phyloP scores from a whole-genome alignment of 2,888 invertebrate genomes.

The Portevinia maculata region DNA sequence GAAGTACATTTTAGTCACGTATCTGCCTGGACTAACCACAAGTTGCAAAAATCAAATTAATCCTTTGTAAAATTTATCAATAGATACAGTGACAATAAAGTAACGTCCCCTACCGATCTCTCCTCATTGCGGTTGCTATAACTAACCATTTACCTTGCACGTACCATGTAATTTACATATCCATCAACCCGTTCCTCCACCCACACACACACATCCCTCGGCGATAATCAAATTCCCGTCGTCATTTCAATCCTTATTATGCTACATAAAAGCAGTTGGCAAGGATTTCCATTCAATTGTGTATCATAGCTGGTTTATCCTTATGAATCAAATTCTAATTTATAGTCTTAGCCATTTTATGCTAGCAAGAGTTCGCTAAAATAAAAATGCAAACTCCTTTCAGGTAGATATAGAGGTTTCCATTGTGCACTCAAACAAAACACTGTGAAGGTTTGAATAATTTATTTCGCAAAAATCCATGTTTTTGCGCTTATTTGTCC shows the following conservation, averaged over 20 bases:
- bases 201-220: constrained; percentile 5
- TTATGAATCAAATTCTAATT: constrained; percentile 36
- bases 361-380: too few species aligned
- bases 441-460: constrained; percentile 29
- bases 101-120: not conserved
- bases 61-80: constrained; percentile 52
- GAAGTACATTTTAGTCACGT: not conserved
- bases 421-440: constrained; percentile 3
- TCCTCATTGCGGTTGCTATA: not conserved
- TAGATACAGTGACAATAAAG: constrained; percentile 40
- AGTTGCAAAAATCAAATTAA: constrained; percentile 52
- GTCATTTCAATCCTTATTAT: constrained; percentile 65
- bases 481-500: constrained; percentile 14
- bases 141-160: constrained; percentile 11
- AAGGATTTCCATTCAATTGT: constrained; percentile 49
- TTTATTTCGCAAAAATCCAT: constrained; percentile 30
- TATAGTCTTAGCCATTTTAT: constrained; percentile 27
- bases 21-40: constrained; percentile 22
- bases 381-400: not conserved
- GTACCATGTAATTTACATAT: constrained; percentile 33
- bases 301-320: constrained; percentile 35
- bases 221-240: constrained; percentile 65
- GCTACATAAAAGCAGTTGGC: constrained; percentile 53
- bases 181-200: constrained; percentile 1
- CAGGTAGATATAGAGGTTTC: not conserved